Percentiles rank a stretch among this genome's conserved stretches.
Evolutionary conservation across 2,888 invertebrate species (phyloP).

Genomic region (Volucella zonaria): DNA sequence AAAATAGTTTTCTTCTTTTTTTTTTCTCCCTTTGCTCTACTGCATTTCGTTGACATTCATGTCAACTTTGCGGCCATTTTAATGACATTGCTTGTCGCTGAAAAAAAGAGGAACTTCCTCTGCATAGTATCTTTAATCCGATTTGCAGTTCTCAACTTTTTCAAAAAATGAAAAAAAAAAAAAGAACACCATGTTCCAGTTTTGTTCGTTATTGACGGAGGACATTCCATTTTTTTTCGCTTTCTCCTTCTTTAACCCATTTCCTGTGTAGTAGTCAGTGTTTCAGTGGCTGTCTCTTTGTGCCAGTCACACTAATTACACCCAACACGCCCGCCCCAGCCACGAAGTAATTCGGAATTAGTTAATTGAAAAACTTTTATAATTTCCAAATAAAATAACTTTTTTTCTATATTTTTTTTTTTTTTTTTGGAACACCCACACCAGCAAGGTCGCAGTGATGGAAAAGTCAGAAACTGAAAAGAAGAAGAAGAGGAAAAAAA

Average conservation of each 20-base stretch:
- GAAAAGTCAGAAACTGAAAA: no score
- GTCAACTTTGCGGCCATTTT: no score
- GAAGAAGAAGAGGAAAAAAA: no score
- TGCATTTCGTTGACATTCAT: no score
- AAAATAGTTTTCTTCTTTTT: no score
- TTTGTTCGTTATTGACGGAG: slow-evolving; percentile 31
- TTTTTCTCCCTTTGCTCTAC: no score
- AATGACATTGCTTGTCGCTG: no score
- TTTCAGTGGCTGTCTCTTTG: slow-evolving; percentile 21
- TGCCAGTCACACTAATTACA: slow-evolving; percentile 62
- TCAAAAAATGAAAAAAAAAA: no score
- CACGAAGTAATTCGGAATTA: slow-evolving; percentile 58
- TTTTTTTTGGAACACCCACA: slow-evolving; percentile 18
- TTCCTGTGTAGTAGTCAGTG: slow-evolving; percentile 4
- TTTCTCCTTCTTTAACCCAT: not conserved
- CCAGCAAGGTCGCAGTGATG: not conserved
- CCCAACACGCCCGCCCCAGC: slow-evolving; percentile 36
- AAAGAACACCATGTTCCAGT: no score
- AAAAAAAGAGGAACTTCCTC: no score
- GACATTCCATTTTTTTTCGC: slow-evolving; percentile 2
- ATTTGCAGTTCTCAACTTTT: no score
- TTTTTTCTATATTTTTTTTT: slow-evolving; percentile 8
- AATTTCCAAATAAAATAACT: slow-evolving; percentile 57
- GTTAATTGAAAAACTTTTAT: slow-evolving; percentile 68
- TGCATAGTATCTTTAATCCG: no score